Evolutionary conservation across 2,113 vertebrate species (phyloP).

Genomic region (Zingel zingel): DNA sequence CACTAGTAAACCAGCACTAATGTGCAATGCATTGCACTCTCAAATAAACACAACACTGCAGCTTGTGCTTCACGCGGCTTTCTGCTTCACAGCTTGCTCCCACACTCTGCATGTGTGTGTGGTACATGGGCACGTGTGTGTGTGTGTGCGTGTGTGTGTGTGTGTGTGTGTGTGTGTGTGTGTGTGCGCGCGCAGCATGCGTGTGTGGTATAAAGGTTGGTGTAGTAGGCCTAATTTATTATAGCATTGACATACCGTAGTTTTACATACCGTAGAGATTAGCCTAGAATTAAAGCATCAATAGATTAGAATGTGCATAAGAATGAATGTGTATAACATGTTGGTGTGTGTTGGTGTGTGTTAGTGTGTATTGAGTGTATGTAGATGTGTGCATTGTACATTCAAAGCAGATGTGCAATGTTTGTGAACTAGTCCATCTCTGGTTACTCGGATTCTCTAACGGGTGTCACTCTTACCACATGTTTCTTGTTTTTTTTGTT

Average conservation of each 20-base stretch:
- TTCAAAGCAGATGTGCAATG: slow-evolving; percentile 46
- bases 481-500: slow-evolving; percentile 75
- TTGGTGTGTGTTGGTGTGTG: slow-evolving; percentile 30
- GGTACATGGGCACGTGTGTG: slow-evolving; percentile 24
- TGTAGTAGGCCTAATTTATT: background rate
- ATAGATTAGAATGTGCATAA: slow-evolving; percentile 19
- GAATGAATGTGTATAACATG: slow-evolving; percentile 24
- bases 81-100: slow-evolving; percentile 67
- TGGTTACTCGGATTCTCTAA: slow-evolving; percentile 88
- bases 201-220: slow-evolving; percentile 2
- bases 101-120: slow-evolving; percentile 74
- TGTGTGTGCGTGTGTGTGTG: slow-evolving; percentile 31
- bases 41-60: slow-evolving; percentile 46
- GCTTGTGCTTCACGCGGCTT: slow-evolving; percentile 65
- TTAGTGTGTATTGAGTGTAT: slow-evolving; percentile 19
- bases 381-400: slow-evolving; percentile 28
- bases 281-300: background rate
- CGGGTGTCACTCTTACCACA: slow-evolving; percentile 92
- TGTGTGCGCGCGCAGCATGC: background rate
- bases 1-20: slow-evolving; percentile 43
- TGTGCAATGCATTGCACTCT: slow-evolving; percentile 19
- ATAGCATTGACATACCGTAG: background rate
- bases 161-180: slow-evolving; percentile 64
- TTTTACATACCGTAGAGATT: slow-evolving; percentile 1
- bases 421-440: slow-evolving; percentile 57